Evolutionary conservation across 2,113 vertebrate species (phyloP).

Genomic region (Hypanus sabinus): DNA sequence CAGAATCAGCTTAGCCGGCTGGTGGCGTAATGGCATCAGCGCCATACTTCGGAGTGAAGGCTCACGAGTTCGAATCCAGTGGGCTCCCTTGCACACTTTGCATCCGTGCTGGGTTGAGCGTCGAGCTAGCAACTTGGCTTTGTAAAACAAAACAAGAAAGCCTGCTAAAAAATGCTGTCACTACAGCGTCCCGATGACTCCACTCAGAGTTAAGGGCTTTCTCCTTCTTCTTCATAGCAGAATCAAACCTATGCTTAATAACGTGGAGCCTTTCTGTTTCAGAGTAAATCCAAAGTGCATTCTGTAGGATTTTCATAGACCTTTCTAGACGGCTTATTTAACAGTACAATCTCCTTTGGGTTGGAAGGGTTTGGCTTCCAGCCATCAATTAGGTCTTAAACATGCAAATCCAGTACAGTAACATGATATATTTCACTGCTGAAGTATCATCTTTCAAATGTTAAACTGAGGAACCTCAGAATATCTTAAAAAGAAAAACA

Average conservation of each 20-base stretch:
- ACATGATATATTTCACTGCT: background rate
- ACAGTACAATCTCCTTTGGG: background rate
- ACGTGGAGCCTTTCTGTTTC: background rate
- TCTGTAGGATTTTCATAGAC: background rate
- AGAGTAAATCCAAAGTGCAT: background rate
- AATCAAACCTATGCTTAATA: background rate
- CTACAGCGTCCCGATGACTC: no score
- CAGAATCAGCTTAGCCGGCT: no score
- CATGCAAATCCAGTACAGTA: background rate
- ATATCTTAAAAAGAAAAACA: background rate
- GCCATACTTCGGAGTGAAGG: no score
- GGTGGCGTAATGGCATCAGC: no score
- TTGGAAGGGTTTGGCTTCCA: background rate
- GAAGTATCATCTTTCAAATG: background rate
- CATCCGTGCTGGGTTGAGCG: no score
- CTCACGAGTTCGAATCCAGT: no score
- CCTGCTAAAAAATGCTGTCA: no score
- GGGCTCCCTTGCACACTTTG: no score
- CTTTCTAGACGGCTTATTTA: background rate
- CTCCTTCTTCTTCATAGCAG: no score
- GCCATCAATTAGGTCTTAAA: background rate
- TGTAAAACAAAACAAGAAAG: no score
- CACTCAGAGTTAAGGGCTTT: no score
- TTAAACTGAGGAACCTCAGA: background rate
- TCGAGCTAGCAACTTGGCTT: no score